Evolutionary conservation across 2,888 invertebrate species (phyloP).

Genomic region (Ametastegia equiseti): DNA sequence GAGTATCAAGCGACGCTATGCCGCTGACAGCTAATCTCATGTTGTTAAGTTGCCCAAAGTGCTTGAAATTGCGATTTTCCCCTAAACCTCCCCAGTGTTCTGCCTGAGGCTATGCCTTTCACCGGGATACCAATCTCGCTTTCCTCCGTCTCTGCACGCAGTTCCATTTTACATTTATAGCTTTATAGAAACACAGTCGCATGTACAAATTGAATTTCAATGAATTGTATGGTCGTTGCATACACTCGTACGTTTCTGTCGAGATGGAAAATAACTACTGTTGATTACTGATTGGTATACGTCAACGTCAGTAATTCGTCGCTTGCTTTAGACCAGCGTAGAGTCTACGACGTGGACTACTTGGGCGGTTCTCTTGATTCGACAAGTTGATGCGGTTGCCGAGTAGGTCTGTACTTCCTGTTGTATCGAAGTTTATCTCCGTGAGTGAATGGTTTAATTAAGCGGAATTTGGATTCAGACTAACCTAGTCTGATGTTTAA

Average conservation of each 20-base stretch:
- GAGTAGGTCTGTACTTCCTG: constrained; percentile 19
- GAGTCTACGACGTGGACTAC: too few relatives aligned
- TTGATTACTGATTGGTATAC: constrained; percentile 9
- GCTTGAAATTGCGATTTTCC: constrained; percentile 41
- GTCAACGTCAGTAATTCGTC: constrained; percentile 26
- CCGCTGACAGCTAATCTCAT: constrained; percentile 41
- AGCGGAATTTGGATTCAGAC: constrained; percentile 15
- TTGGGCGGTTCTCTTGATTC: constrained; percentile 11
- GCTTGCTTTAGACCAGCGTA: neutral
- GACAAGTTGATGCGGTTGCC: constrained; percentile 35
- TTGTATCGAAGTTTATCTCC: constrained; percentile 23
- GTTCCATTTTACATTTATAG: neutral
- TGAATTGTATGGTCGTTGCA: neutral
- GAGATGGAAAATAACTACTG: neutral
- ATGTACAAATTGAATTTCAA: neutral
- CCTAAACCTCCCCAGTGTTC: constrained; percentile 2
- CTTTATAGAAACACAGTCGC: neutral
- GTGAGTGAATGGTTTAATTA: constrained; percentile 28
- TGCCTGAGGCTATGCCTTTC: constrained; percentile 28
- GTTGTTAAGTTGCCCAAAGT: constrained; percentile 40
- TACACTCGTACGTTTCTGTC: too few relatives aligned
- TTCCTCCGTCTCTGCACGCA: neutral
- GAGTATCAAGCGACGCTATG: constrained; percentile 37
- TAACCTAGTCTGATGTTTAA: neutral
- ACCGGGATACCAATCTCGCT: constrained; percentile 11